These are phyloP conservation scores for Emydocephalus ijimae DNA, from an alignment of 2,113 vertebrate genomes.

Conservation along the genomic window DNA sequence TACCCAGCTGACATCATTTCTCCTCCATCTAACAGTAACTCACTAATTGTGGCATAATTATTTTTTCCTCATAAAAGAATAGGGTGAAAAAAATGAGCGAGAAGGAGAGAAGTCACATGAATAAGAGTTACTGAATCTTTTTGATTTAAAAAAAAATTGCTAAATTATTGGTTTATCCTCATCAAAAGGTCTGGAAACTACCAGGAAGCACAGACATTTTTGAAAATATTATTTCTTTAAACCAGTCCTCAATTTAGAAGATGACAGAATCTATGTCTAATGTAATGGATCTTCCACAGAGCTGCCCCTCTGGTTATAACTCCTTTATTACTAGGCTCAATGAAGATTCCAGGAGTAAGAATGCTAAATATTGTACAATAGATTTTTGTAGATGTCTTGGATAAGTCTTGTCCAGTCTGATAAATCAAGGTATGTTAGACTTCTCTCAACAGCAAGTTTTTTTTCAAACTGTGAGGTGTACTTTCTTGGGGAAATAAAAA, in stretches of 20 bases:
- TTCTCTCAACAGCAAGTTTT: background rate
- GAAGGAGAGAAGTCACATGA: constrained; percentile 51
- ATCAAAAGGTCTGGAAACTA: constrained; percentile 13
- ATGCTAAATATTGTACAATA: background rate
- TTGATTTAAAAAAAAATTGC: constrained; percentile 1
- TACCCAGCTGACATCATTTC: constrained; percentile 50
- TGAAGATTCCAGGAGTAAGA: background rate
- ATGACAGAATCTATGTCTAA: background rate
- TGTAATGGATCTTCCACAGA: background rate
- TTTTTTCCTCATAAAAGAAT: constrained; percentile 52
- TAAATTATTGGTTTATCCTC: constrained; percentile 42
- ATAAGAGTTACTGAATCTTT: constrained; percentile 49
- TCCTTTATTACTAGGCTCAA: background rate
- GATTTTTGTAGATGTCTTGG: background rate
- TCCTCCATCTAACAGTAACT: constrained; percentile 59
- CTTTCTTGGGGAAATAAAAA: background rate
- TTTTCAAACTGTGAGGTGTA: background rate
- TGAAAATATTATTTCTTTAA: background rate
- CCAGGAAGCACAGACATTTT: background rate
- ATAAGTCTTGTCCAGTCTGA: background rate
- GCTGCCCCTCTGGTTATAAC: background rate
- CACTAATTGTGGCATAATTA: constrained; percentile 63
- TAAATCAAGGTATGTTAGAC: background rate
- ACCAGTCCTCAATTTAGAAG: background rate
- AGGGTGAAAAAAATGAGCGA: constrained; percentile 56